Evolutionary conservation across 2,888 invertebrate species (phyloP).

Genomic region (Fragum sueziense): DNA sequence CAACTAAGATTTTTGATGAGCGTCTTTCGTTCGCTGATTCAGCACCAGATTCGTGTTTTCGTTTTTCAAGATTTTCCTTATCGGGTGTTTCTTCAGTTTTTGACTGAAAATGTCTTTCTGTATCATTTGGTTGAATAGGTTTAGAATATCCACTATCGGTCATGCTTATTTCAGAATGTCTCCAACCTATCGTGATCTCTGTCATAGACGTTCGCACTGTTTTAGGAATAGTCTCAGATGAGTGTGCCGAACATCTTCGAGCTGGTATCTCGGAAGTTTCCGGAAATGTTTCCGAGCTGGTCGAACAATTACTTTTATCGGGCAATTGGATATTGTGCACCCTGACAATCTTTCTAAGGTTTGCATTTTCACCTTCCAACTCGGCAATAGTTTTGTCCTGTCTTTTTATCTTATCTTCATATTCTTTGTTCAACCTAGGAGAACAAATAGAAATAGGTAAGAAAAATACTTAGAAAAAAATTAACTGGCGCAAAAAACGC

Average conservation of each 20-base stretch:
- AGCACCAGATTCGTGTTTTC: neutral
- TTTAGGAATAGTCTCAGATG: neutral
- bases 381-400: neutral
- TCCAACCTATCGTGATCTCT: neutral
- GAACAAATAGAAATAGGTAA: neutral
- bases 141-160: neutral
- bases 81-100: neutral
- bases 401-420: conserved; percentile 18
- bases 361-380: neutral
- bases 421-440: conserved; percentile 21
- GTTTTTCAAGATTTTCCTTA: neutral
- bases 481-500: too few relatives aligned
- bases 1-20: neutral
- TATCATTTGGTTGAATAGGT: neutral
- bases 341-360: neutral
- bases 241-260: neutral
- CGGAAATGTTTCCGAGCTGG: neutral
- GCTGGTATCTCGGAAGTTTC: neutral
- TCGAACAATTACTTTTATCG: neutral
- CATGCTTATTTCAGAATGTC: neutral
- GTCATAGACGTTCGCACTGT: conserved; percentile 2
- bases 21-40: neutral
- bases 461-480: neutral
- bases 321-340: conserved; percentile 1
- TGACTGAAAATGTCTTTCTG: neutral